Evolutionary conservation across 2,797 vertebrate genomes (phyloP).

Genomic region (Pseudochirops cupreus): DNA sequence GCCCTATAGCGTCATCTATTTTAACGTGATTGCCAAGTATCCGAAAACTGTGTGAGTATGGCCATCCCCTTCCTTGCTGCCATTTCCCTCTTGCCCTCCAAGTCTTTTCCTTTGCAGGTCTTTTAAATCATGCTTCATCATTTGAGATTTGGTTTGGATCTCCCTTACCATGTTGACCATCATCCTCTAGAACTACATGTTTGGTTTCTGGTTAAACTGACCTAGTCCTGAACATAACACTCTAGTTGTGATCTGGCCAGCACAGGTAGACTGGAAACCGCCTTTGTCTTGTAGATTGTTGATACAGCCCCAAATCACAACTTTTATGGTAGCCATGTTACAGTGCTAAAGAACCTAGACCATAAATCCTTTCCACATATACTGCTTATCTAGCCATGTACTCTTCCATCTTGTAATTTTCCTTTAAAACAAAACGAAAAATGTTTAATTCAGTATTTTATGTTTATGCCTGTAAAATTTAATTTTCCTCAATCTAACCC

Average conservation of each 20-base stretch:
- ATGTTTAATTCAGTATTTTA: neutral
- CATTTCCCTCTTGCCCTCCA: neutral
- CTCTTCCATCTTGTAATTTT: neutral
- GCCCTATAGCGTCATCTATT: neutral
- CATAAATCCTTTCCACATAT: neutral
- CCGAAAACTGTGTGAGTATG: neutral
- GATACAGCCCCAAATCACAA: neutral
- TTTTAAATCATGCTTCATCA: too few species aligned
- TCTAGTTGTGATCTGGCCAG: neutral
- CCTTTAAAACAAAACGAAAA: neutral
- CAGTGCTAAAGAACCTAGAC: neutral
- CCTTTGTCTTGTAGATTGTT: neutral
- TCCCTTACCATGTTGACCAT: too few species aligned
- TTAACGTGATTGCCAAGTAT: neutral
- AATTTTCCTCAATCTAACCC: neutral
- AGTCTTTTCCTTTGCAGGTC: neutral
- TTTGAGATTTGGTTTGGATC: too few species aligned
- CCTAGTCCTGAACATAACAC: neutral
- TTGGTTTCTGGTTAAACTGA: neutral
- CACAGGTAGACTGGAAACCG: neutral
- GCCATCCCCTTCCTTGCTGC: neutral
- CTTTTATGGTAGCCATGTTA: too few species aligned
- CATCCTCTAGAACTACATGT: neutral
- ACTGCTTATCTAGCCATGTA: neutral
- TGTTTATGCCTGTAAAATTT: neutral